Base-by-base conservation (phyloP, 2,113 vertebrate species). In the Corvus cornix region DNA sequence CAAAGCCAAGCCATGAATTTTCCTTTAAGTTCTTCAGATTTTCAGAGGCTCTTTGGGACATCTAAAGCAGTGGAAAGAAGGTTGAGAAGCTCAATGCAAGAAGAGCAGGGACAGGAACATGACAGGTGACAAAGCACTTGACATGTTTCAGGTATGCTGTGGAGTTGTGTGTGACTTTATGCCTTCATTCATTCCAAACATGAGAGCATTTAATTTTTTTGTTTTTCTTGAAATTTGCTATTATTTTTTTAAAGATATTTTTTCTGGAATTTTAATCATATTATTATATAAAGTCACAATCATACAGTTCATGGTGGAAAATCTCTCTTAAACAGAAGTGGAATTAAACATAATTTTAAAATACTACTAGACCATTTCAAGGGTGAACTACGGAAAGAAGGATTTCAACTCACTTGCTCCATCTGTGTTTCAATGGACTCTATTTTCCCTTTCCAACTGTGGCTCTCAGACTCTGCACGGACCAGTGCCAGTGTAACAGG, bases 371-470 rank as follows among this genome's bases (percentile, higher is more conserved):
- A 62, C 17, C 41, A 49, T 44, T 89, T 88, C 28, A 60, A 55
- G 22, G 24, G 73, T 83, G 11, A 79, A 44, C 53, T 62, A 27
- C 46, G 31, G 53, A 60, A 74, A 91, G 20, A 76, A 90, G 3
- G 2, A 53, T 64, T 94, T 67, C 68, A 95, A 95, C 97, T 93
- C 96, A 98, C 98, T 97, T 98, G 97, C 46, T 98, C 97, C 41
- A 98, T 87, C 41, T 97, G 97, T 96, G 46, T 97, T 95, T 98
- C 98, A 87, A 98, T 96, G 16, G 93, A 87, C 24, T 98, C 96
- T 26, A 96, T 87, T 94, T 96, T 98, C 53, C 98, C 98, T 96
- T 97, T 98, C 63, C 98, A 69, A 13, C 95, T 96, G 73, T 58
- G 87, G 16, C 80, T 95, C 90, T 99, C 98, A 53, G 97, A 95